Evolutionary conservation across 2,113 vertebrate genomes (phyloP), one percentile per base, ranked within the genome.

Genomic region (Sinosuthora webbiana): DNA sequence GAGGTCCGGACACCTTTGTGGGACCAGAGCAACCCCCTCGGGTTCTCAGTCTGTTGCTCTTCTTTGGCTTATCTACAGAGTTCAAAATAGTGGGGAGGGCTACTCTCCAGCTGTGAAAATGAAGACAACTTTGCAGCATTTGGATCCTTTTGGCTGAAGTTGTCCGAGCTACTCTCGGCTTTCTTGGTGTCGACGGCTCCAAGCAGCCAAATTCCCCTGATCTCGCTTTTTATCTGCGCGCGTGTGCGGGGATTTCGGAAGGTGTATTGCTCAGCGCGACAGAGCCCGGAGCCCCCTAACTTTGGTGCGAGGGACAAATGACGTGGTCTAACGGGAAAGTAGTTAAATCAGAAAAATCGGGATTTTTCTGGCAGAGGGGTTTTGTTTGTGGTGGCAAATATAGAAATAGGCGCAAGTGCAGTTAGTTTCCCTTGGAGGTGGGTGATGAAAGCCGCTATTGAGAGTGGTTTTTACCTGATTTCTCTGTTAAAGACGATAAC

Each of bases 401-500:
- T 8, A 53, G 82, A 67, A 88, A 74, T 0, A 47, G 13, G 42
- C 6, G 30, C 53, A 2, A 89, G 52, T 10, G 64, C 10, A 15
- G 56, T 59, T 59, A 16, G 22, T 85, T 78, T n/a, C 27, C 90
- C 95, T 90, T 68, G 62, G 91, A 83, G 70, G 49, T 52, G 85
- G 25, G 17, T 37, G 62, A 87, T 83, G 69, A 91, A 88, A 59
- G 55, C 63, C 20, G 7, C 86, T 42, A 23, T 80, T 63, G 81
- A 96, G 87, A 87, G 83, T 19, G 49, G 81, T 22, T 94, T 94
- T 87, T 91, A 93, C 96, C 95, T 94, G 50, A 70, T 90, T 97
- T 95, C 96, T 96, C 91, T 89, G 94, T 95, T 94, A 84, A 16
- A 94, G 81, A 10, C 92, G 98, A 96, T 99, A 99, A 99, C 99